phyloP scores from a whole-genome alignment of 2,113 vertebrate species.

The Dascyllus trimaculatus region DNA sequence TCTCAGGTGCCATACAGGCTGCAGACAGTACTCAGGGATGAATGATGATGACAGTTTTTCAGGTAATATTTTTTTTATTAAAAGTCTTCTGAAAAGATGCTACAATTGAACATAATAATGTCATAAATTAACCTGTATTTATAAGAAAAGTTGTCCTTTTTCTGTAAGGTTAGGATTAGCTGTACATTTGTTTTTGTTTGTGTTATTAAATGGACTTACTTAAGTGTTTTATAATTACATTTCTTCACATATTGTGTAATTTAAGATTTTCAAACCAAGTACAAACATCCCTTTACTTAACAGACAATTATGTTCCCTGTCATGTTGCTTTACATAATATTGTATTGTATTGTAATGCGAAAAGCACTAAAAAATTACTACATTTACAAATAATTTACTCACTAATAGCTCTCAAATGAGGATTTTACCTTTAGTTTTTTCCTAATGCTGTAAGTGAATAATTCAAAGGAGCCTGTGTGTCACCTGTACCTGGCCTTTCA shows the following conservation, averaged over 20 bases:
- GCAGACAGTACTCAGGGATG: too few relatives aligned
- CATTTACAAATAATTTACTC: background rate
- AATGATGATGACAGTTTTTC: too few relatives aligned
- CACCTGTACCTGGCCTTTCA: background rate
- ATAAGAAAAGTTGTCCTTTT: too few relatives aligned
- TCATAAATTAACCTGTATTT: background rate
- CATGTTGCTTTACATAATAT: background rate
- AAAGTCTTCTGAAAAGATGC: too few relatives aligned
- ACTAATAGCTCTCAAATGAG: background rate
- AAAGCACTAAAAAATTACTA: background rate
- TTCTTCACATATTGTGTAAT: too few relatives aligned
- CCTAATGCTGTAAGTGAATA: background rate
- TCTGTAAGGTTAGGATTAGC: too few relatives aligned
- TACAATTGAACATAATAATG: background rate
- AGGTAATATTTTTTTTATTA: too few relatives aligned
- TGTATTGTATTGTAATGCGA: too few relatives aligned
- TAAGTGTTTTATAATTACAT: background rate
- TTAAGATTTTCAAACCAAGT: background rate
- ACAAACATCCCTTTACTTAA: background rate
- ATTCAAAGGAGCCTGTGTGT: slow-evolving; percentile 4
- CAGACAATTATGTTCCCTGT: too few relatives aligned
- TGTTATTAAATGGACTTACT: background rate
- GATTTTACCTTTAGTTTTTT: background rate
- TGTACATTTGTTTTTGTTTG: too few relatives aligned
- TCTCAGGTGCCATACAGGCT: background rate